phyloP scores from a whole-genome alignment of 2,888 invertebrate species.

The Drosophila antonietae region DNA sequence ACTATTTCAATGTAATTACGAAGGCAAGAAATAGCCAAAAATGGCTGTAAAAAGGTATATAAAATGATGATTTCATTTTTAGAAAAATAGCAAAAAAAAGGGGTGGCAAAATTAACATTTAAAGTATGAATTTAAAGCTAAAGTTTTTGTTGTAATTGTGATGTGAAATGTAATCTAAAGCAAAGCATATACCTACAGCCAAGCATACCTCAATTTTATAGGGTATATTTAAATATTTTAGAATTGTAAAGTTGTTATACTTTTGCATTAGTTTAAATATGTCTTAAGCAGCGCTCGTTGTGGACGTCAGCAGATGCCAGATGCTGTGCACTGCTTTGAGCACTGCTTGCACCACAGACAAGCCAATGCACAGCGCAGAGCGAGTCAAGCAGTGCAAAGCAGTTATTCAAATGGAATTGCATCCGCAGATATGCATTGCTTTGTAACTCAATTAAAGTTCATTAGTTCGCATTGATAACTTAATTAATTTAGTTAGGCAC shows the following conservation, averaged over 20 bases:
- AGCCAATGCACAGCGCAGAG: neutral
- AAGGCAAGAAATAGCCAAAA: neutral
- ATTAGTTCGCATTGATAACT: neutral
- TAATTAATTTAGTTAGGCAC: conserved; percentile 6
- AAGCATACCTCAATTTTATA: neutral
- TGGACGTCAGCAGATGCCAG: neutral
- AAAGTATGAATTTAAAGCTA: neutral
- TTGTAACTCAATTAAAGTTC: conserved; percentile 2
- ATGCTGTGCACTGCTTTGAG: conserved; percentile 24
- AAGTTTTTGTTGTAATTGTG: neutral
- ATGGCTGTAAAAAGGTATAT: neutral
- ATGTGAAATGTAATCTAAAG: too few relatives aligned
- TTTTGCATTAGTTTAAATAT: neutral
- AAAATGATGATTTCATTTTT: neutral
- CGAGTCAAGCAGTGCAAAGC: neutral
- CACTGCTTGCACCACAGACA: conserved; percentile 10
- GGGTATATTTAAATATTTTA: neutral
- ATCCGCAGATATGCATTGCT: neutral
- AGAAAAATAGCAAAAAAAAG: neutral
- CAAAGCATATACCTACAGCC: too few relatives aligned
- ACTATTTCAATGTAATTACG: conserved; percentile 14
- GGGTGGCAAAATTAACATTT: too few relatives aligned
- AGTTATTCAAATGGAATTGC: neutral
- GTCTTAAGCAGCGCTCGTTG: conserved; percentile 15
- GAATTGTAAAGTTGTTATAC: neutral